Base-by-base conservation (phyloP, 2,888 invertebrate species). In the Metacarcinus magister region DNA sequence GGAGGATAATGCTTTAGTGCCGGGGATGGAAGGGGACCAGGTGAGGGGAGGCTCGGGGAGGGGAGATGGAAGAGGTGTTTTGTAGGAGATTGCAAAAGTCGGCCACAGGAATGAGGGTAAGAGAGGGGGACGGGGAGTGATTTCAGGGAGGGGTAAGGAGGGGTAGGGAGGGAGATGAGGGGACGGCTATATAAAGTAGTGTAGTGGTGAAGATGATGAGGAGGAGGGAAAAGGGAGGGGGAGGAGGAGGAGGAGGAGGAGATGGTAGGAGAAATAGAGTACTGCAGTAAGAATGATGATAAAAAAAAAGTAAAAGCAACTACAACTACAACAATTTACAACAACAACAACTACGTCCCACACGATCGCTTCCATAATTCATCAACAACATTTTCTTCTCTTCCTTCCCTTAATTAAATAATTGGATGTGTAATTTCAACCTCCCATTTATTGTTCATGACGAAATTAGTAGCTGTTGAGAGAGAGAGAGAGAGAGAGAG, bases 391-490 rank as follows among this genome's bases (percentile, higher is more conserved):
- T 60, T 60, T 23, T 23, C 60, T 60, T 60, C 16, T 60, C 60
- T 23, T 60, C 60, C 60, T 60, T 60, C 2, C 60, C 23, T 60
- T 60, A 60, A 60, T 60, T 60, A 60, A 60, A 60, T 60, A 60
- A 60, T 19, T 60, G 60, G 60, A 60, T 60, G 60, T 23, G 60
- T 23, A 60, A 60, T 60, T 60, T 0, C 60, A 60, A 60, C 2
- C 60, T 60, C 60, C 60, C 60, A 60, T 60, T 60, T 60, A 60
- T 60, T 60, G 60, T 60, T 60, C 60, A 60, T 60, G 60, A 60
- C 23, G 60, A 89, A 89, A 89, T 43, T 32, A 89, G 32, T 89
- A 39, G 46, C 46, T n/a, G 91, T 19, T 91, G n/a, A 91, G 91
- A 91, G 39, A 44, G 43, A n/a, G 43, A 90, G 28, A 39, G 43